Base-by-base conservation (phyloP, 2,113 vertebrate genomes). In the Chlamydotis undulata region DNA sequence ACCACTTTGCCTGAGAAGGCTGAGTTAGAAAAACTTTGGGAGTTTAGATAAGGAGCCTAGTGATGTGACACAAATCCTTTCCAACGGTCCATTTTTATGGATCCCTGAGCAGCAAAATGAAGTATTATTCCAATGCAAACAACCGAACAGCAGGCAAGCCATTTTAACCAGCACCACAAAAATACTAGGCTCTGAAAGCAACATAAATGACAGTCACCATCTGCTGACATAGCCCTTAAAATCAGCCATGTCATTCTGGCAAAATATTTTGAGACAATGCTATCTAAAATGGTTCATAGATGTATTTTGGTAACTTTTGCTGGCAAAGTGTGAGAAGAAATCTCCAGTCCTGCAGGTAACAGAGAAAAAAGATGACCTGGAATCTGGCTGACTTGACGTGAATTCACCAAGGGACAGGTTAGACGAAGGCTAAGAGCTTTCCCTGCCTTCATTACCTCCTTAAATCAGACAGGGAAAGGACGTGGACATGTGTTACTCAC, bases 201-300 rank as follows among this genome's bases (percentile, higher is more conserved):
- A 82, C 82, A 77, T 23, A 89, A 83, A 60, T 52, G 14, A 73
- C 35, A 82, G 45, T 31, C 65, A 75, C 17, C 47, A 90, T 94
- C 43, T 94, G 89, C 81, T 96, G 65, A 93, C 74, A 67, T 12
- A 85, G 43, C 7, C 19, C n/a, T 76, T 79, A 79, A 81, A 94
- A 92, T 50, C 23, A 70, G 45, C 26, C 28, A 16, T 35, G 43
- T 81, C 29, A 47, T 78, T 74, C 28, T 29, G 14, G 43, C 5
- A 87, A 85, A 87, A 39, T 18, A 74, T 31, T 78, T 52, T 43
- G 19, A 70, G 53, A 43, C 7, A 70, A n/a, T n/a, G 13, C 4
- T 70, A 3, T 63, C 4, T 67, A 3, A 59, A 78, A 56, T 22
- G 4, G 23, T 39, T 89, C 25, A 35, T 16, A 4, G 18, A 35